Evolutionary conservation across 2,113 vertebrate species (phyloP).

Genomic region (Cheirogaleus medius): DNA sequence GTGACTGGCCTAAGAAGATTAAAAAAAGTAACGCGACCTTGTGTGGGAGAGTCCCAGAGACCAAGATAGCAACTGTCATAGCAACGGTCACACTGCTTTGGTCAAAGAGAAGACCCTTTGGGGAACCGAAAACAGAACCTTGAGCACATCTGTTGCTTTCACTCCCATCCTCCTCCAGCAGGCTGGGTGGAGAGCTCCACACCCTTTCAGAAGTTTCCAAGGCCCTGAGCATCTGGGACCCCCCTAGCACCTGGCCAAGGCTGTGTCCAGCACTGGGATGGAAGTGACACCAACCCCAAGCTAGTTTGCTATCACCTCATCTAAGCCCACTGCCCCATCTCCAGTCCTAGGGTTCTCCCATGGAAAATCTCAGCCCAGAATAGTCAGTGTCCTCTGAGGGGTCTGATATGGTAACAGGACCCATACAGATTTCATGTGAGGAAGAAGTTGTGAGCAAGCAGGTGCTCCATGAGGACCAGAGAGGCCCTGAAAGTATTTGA

Average conservation of each 20-base stretch:
- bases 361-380: neutral
- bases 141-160: slow-evolving; percentile 46
- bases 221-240: slow-evolving; percentile 24
- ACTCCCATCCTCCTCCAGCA: slow-evolving; percentile 4
- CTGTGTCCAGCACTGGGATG: neutral
- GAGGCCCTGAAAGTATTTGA: neutral
- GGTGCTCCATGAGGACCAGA: neutral
- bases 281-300: neutral
- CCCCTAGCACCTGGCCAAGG: neutral
- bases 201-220: slow-evolving; percentile 42
- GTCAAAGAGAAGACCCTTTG: slow-evolving; percentile 4
- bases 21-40: slow-evolving; percentile 48
- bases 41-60: slow-evolving; percentile 44
- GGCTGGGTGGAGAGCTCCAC: neutral
- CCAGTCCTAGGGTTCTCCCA: neutral
- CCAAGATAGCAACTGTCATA: slow-evolving; percentile 62
- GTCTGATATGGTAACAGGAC: neutral
- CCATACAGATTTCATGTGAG: neutral
- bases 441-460: neutral
- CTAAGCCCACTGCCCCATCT: neutral
- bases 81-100: neutral
- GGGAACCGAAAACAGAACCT: slow-evolving; percentile 68
- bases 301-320: neutral
- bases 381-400: neutral
- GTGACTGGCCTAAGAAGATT: slow-evolving; percentile 48